A percentile compares a stretch with the other conserved stretches of the same genome.
phyloP scores from a whole-genome alignment of 2,797 vertebrate species.

The Spatula versicolor region DNA sequence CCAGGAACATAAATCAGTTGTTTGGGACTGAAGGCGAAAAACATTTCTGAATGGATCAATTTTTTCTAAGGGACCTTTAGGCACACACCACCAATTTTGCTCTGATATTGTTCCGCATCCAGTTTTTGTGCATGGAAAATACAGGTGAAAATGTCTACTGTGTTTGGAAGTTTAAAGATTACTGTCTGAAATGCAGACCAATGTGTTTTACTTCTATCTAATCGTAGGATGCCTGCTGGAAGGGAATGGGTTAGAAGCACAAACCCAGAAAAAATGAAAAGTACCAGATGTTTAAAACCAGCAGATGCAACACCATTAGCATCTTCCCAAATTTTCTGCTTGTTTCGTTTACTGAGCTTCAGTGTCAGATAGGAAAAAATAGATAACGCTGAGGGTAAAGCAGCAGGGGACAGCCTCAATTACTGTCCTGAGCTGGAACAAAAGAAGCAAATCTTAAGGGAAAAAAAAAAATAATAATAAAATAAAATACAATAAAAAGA shows the following conservation, averaged over 20 bases:
- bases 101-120: constrained; percentile 19
- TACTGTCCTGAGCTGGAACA: neutral
- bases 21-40: constrained; percentile 40
- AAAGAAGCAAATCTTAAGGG: neutral
- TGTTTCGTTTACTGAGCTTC: neutral
- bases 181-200: constrained; percentile 4
- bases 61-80: constrained; percentile 3
- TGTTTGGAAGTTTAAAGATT: constrained; percentile 27
- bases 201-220: neutral
- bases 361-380: neutral
- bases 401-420: neutral
- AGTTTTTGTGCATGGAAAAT: constrained; percentile 13
- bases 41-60: neutral
- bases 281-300: neutral
- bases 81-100: neutral
- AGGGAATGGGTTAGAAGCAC: neutral
- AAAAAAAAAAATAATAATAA: too few species aligned
- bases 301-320: neutral
- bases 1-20: constrained; percentile 46
- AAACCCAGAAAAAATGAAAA: neutral
- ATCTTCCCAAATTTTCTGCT: neutral
- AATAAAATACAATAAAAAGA: neutral
- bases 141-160: neutral
- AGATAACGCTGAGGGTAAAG: neutral
- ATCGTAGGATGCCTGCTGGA: neutral